Percentiles rank a stretch among this genome's conserved stretches.
Conservation (phyloP, 2,797 vertebrate species). For the Diplodus puntazzo region DNA sequence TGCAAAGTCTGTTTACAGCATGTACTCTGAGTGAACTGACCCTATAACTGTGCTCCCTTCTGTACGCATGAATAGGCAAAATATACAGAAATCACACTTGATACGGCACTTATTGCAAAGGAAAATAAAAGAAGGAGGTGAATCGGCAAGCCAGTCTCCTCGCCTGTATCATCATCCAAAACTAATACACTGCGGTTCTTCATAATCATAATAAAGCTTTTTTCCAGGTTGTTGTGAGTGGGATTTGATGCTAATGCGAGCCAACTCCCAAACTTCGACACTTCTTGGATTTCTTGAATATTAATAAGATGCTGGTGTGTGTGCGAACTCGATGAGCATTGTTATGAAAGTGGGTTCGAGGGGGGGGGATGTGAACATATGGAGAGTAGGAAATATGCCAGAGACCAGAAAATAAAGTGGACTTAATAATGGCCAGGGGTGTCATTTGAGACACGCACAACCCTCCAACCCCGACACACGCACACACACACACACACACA, state of each 20-base stretch:
- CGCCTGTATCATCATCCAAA: constrained; percentile 21
- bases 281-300: constrained; percentile 57
- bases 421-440: constrained; percentile 74
- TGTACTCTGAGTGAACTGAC: constrained; percentile 8
- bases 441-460: constrained; percentile 65
- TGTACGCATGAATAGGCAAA: constrained; percentile 5
- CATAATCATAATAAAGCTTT: constrained; percentile 21
- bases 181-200: constrained; percentile 4
- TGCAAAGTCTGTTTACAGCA: not conserved
- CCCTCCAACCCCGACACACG: constrained; percentile 22
- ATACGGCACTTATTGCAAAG: not conserved
- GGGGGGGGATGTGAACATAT: constrained; percentile 68
- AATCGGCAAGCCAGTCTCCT: constrained; percentile 7
- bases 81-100: not conserved
- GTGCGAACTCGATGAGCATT: constrained; percentile 30
- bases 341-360: constrained; percentile 50
- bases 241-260: constrained; percentile 44
- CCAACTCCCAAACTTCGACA: constrained; percentile 48
- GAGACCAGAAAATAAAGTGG: constrained; percentile 65
- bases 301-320: constrained; percentile 52
- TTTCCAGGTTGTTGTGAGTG: constrained; percentile 29
- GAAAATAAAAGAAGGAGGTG: constrained; percentile 1
- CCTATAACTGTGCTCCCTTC: not conserved
- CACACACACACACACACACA: not conserved
- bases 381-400: constrained; percentile 75